Evolutionary conservation across 2,797 vertebrate genomes (phyloP), one percentile per base, ranked within the genome.

Genomic region (Pseudomugil gertrudae): DNA sequence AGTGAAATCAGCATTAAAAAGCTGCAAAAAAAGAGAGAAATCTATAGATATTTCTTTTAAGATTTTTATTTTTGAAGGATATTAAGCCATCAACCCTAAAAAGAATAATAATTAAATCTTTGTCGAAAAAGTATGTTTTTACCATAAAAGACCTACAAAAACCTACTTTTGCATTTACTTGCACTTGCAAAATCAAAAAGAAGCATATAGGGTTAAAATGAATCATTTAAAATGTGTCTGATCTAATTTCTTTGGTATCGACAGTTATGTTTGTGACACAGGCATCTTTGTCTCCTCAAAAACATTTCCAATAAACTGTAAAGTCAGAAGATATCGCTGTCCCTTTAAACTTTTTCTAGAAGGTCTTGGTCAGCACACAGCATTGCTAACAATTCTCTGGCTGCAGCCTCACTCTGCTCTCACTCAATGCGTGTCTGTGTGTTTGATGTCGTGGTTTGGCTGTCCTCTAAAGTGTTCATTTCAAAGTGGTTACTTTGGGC

Each of bases 381-480:
- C 85, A 69, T 79, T 9, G 29, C 71, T 55, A 81, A 74, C 86
- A 92, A 79, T 72, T 77, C 72, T 86, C 84, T 87, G 68, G 71
- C 77, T 79, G 71, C 61, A 56, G 57, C 35, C 70, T 83, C 67
- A 68, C 68, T 80, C 68, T 55, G 67, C 84, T 86, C 84, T 86
- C 82, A 84, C 80, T 90, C 86, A 90, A 83, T 85, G 78, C 83
- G 79, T 83, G 84, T 81, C 68, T 84, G 82, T 81, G 82, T 82
- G 86, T 89, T 89, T 90, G 87, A 95, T 95, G 95, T 93, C 88
- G 92, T 91, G 92, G 95, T 93, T 94, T 96, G 95, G 95, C 93
- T 92, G 93, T 93, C 92, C 94, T 95, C 95, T 94, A 93, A 95
- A 93, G 92, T 92, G 68, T 85, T 94, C 92, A 94, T 93, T 95